Base-by-base conservation (phyloP, 1,140 invertebrate genomes). In the Polypedilum vanderplanki region DNA sequence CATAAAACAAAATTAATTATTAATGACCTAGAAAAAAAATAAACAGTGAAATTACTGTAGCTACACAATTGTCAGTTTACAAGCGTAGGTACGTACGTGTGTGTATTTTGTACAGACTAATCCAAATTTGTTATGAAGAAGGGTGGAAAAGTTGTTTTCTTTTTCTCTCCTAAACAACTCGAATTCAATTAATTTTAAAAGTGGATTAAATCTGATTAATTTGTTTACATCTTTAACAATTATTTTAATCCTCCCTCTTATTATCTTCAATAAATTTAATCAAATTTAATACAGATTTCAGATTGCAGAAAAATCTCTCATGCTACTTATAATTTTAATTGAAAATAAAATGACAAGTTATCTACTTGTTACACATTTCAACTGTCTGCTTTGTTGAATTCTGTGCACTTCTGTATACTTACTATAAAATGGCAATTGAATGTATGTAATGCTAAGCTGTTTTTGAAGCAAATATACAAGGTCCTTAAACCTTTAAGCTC, bases 111-210 rank as follows among this genome's bases (percentile, higher is more conserved):
- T n/a, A 33, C 5, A 33, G 24, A 33, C 24, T 33, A 33, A 33
- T 33, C 24, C 24, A 33, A 33, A 33, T 33, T 33, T 5, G 24
- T 33, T 33, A 5, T 33, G 24, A 33, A 33, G 24, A 33, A 33
- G 24, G 24, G 24, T 33, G 24, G 24, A 33, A 33, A 33, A 33
- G 5, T 33, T 33, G 5, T 33, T 5, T 5, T 33, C 24, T 33
- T 33, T 33, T 33, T 33, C 24, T 33, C 24, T 33, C 5, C 24
- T 33, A 33, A 33, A 33, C 24, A 33, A 33, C 24, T 33, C 24
- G 46, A n/a, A 57, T 57, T 57, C 46, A 57, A 57, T 57, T 57
- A 57, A 57, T n/a, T n/a, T 57, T 57, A 57, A 57, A 57, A 57
- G 46, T 57, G 46, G 46, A 57, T 57, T 57, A 57, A n/a, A 57